These are phyloP conservation scores for Festucalex cinctus DNA, from an alignment of 2,113 vertebrate genomes.

Conservation along the genomic window DNA sequence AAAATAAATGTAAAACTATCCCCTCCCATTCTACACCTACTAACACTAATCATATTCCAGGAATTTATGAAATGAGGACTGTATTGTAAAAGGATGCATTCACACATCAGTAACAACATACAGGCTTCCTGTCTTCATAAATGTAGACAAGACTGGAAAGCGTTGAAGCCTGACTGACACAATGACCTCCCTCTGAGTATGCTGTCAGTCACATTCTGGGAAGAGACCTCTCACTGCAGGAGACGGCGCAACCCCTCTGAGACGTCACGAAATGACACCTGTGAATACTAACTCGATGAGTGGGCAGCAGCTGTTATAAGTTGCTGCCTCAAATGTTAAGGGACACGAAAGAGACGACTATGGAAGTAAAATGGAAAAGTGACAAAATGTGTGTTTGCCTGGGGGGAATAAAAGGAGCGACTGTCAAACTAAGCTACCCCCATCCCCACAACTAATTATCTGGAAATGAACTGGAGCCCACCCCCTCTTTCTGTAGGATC, in stretches of 20 bases:
- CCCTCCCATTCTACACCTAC: not conserved
- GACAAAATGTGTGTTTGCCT: constrained; percentile 1
- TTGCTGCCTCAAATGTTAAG: constrained; percentile 42
- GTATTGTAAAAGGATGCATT: constrained; percentile 4
- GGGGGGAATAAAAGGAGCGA: constrained; percentile 48
- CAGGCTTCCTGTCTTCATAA: constrained; percentile 39
- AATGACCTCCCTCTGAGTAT: constrained; percentile 42
- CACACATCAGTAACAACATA: constrained; percentile 14
- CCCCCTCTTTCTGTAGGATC: constrained; percentile 35
- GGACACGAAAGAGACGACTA: constrained; percentile 20
- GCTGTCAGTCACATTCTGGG: constrained; percentile 60
- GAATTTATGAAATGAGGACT: not conserved
- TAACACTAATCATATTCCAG: not conserved
- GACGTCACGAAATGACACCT: constrained; percentile 63
- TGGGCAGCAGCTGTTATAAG: constrained; percentile 52
- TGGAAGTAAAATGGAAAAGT: constrained; percentile 23
- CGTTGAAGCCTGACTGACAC: constrained; percentile 57
- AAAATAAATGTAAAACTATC: not conserved
- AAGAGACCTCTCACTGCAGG: constrained; percentile 68
- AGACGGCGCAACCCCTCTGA: constrained; percentile 60
- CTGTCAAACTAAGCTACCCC: constrained; percentile 35
- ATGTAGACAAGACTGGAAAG: constrained; percentile 57
- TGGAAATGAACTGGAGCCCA: constrained; percentile 42
- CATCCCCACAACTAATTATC: constrained; percentile 67
- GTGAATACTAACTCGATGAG: constrained; percentile 52